Conservation (phyloP, 1,140 invertebrate species). For the Dendroctonus ponderosae region DNA sequence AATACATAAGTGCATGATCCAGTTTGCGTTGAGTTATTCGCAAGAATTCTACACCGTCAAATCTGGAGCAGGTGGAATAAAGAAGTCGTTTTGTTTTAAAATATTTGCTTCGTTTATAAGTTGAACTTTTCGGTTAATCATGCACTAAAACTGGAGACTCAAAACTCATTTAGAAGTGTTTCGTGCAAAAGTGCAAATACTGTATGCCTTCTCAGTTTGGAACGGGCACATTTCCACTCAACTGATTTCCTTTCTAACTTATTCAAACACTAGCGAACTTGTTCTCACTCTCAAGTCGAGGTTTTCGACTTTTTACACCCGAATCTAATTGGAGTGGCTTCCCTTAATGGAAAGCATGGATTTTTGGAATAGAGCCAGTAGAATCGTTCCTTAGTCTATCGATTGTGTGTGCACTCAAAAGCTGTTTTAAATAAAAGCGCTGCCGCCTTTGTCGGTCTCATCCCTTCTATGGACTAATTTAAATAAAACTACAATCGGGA, state of each 20-base stretch:
- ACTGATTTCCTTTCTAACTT: neutral
- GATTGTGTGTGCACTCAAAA: neutral
- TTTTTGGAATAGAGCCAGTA: conserved; percentile 4
- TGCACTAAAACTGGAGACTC: no score
- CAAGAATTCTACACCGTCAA: no score
- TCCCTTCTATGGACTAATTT: conserved; percentile 3
- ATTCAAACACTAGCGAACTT: neutral
- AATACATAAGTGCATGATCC: no score
- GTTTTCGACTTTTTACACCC: neutral
- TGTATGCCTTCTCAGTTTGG: no score
- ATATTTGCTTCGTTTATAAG: no score
- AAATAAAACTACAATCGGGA: neutral
- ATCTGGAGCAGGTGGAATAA: no score
- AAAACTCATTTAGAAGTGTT: no score
- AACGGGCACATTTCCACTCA: neutral
- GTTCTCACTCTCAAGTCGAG: neutral
- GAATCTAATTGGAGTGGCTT: neutral
- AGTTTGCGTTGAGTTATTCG: no score
- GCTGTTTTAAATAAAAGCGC: conserved; percentile 8
- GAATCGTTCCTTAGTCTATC: neutral
- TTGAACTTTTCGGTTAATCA: no score
- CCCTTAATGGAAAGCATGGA: conserved; percentile 1
- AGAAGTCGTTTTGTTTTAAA: no score
- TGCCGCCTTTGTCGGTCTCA: neutral
- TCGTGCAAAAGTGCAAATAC: no score